Percentiles rank a stretch among this genome's conserved stretches.
Evolutionary conservation across 2,797 vertebrate genomes (phyloP).

Genomic region (Clamator glandarius): DNA sequence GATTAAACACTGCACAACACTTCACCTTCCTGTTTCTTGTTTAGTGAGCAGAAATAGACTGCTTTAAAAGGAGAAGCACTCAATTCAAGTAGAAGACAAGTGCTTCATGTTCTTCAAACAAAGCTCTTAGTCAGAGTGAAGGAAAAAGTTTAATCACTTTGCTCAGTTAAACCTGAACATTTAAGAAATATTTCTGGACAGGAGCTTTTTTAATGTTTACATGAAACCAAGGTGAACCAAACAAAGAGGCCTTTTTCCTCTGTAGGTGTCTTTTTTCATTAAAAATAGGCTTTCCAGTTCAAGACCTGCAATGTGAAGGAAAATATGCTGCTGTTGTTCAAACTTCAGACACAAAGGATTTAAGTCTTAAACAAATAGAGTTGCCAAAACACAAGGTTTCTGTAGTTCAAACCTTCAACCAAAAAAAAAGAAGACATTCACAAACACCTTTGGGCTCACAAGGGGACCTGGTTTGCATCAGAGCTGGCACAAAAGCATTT

Average conservation of each 20-base stretch:
- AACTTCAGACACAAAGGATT: neutral
- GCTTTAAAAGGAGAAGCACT: neutral
- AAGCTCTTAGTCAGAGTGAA: neutral
- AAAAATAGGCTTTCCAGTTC: neutral
- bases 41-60: neutral
- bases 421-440: neutral
- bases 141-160: neutral
- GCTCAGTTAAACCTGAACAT: neutral
- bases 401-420: neutral
- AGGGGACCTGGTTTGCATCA: neutral
- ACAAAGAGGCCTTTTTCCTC: neutral
- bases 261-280: neutral
- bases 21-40: neutral
- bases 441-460: neutral
- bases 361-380: neutral
- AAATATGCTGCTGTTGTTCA: neutral
- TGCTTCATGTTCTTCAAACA: neutral
- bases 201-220: neutral
- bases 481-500: neutral
- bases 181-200: neutral
- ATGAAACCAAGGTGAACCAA: constrained; percentile 3
- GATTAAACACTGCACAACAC: neutral
- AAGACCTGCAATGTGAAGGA: neutral
- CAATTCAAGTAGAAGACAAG: neutral
- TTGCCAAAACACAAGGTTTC: neutral